Conservation (phyloP, 1,140 invertebrate species). For the Chionoecetes opilio region DNA sequence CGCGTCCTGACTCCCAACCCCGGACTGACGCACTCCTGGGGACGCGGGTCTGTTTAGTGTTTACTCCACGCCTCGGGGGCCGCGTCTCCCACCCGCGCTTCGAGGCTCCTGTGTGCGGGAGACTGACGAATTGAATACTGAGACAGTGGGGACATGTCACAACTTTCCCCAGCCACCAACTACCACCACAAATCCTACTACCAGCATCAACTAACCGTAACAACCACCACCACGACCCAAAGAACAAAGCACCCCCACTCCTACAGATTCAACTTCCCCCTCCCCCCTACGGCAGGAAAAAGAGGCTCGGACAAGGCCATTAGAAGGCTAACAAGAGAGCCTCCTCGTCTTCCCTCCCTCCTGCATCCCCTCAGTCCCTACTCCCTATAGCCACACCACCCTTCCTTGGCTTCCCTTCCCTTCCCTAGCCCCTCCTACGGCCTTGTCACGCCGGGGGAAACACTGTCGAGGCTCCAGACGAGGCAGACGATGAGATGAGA, state of each 20-base stretch:
- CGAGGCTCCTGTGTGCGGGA: background rate
- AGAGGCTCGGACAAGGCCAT: background rate
- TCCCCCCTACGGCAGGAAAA: background rate
- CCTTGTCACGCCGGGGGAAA: background rate
- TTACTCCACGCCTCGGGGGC: background rate
- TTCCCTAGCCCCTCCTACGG: background rate
- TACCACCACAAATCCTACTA: background rate
- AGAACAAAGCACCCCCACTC: background rate
- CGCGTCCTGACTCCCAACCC: background rate
- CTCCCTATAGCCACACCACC: background rate
- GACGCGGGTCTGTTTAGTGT: background rate
- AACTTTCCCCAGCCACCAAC: background rate
- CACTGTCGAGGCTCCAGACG: background rate
- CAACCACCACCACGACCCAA: background rate
- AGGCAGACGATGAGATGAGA: background rate
- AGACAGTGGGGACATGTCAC: background rate
- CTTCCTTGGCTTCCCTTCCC: background rate
- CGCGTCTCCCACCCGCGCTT: background rate
- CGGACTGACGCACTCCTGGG: background rate
- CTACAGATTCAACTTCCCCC: background rate
- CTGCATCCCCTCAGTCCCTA: background rate
- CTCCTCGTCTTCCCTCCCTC: background rate
- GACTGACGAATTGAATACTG: background rate
- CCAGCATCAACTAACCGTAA: background rate
- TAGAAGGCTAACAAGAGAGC: background rate